These are phyloP conservation scores for Morbakka virulenta DNA, from an alignment of 30 jellyfish, hydroid and myxozoan genomes.

Conservation along the genomic window DNA sequence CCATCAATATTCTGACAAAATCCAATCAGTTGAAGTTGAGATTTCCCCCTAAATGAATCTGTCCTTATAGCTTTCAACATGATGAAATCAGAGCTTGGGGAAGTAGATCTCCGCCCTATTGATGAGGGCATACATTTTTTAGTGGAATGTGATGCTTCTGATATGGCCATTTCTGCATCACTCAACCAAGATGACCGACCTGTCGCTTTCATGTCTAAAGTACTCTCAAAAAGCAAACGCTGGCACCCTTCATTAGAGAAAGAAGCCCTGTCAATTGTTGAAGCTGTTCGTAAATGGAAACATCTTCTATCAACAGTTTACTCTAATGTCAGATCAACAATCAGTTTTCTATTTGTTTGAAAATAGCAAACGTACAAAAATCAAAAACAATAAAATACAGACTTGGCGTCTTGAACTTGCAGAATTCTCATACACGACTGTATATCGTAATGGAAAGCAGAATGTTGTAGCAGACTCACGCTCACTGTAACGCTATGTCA, in stretches of 20 bases:
- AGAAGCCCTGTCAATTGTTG: slow-evolving; percentile 53
- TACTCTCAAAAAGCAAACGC: not conserved
- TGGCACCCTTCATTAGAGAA: slow-evolving; percentile 22
- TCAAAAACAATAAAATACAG: too few relatives aligned
- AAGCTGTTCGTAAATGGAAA: slow-evolving; percentile 66
- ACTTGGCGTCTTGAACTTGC: too few relatives aligned
- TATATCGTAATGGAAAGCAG: too few relatives aligned
- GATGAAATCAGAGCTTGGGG: not conserved
- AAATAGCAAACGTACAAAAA: slow-evolving; percentile 57
- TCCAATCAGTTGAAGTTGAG: too few relatives aligned
- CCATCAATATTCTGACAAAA: too few relatives aligned
- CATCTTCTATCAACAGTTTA: slow-evolving; percentile 50
- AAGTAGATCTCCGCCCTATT: slow-evolving; percentile 13
- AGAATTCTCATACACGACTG: too few relatives aligned
- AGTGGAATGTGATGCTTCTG: slow-evolving; percentile 57
- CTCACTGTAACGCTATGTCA: too few relatives aligned
- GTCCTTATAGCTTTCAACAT: too few relatives aligned
- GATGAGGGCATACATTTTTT: slow-evolving; percentile 43
- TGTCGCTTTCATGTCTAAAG: too few relatives aligned
- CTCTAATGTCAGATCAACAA: slow-evolving; percentile 49
- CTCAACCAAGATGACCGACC: slow-evolving; percentile 37
- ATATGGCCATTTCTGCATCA: slow-evolving; percentile 40
- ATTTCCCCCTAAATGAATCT: too few relatives aligned
- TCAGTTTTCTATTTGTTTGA: slow-evolving; percentile 54
- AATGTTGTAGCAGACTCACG: too few relatives aligned